These are phyloP conservation scores for Chironomus tentans DNA, from an alignment of 2,888 invertebrate species.

Conservation along the genomic window DNA sequence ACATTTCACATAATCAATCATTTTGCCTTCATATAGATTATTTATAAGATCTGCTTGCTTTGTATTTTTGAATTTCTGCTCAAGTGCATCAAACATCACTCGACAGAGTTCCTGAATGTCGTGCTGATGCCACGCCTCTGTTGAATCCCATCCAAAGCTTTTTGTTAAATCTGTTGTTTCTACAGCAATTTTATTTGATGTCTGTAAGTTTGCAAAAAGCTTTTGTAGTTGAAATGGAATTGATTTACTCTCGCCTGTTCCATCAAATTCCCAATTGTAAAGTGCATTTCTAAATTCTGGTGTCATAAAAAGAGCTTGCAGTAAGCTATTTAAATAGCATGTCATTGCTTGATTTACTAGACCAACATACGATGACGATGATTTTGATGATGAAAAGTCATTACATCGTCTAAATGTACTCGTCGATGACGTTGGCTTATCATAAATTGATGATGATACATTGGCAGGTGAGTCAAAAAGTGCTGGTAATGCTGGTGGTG, in stretches of 20 bases:
- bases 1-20: conserved; percentile 86
- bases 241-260: conserved; percentile 58
- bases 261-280: conserved; percentile 73
- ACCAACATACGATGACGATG: conserved; percentile 47
- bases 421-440: neutral
- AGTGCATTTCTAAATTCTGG: conserved; percentile 85
- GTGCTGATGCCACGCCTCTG: conserved; percentile 86
- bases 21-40: conserved; percentile 62
- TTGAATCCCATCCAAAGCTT: conserved; percentile 85
- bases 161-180: conserved; percentile 80
- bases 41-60: conserved; percentile 74
- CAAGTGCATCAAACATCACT: conserved; percentile 84
- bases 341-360: conserved; percentile 88
- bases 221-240: conserved; percentile 82
- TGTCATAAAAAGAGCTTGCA: conserved; percentile 84
- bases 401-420: conserved; percentile 18
- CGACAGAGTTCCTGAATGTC: conserved; percentile 84
- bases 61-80: conserved; percentile 72
- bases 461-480: conserved; percentile 11
- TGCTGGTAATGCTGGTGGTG: conserved; percentile 29
- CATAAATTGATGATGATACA: neutral
- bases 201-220: conserved; percentile 76
- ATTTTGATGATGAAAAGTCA: neutral
- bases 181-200: conserved; percentile 65
- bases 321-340: conserved; percentile 78